Evolutionary conservation across 2,797 vertebrate species (phyloP), one percentile per base, ranked within the genome.

Genomic region (Pogonophryne albipinna): DNA sequence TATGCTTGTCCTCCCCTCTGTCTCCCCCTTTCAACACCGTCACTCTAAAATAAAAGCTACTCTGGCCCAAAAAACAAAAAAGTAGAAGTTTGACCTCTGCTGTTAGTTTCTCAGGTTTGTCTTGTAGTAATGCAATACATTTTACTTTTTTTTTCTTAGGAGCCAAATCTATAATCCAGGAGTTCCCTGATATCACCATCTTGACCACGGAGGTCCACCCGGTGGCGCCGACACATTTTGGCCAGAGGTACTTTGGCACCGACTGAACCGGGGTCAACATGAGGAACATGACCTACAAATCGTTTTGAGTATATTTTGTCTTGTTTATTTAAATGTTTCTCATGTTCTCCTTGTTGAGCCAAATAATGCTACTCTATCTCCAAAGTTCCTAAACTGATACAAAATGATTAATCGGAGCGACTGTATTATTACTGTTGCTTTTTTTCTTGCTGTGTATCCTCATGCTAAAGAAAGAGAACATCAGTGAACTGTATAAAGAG

Each of bases 151-250:
- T 5, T 76, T 78, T 84, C 82, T 12, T 53, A 99, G 98, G 98
- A 95, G 98, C 98, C 84, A 98, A 96, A 92, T 99, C 97, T 68
- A 99, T 99, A 82, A 96, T 99, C 89, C 96, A 99, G 86, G 98
- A 99, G 90, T 99, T 99, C 90, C 98, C 98, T 41, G 98, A 99
- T 63, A 99, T 99, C 93, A 99, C 98, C 75, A 99, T 99, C 92
- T 89, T 99, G 91, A 98, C 98, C 44, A 99, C 98, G 23, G 98
- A 99, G 93, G 97, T 99, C 80, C 97, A 99, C 71, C 96, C 96
- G 4, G 96, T 99, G 76, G 97, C 98, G 60, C 98, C 98, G 5
- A 99, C 98, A 76, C 98, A 99, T 92, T 99, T 99, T 63, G 98
- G 98, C 90, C 97, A 99, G 93, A 97, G 97, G 92, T 99, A 99